These are phyloP conservation scores for Philhelius pedissequus DNA, from an alignment of 2,888 invertebrate genomes.

Conservation along the genomic window DNA sequence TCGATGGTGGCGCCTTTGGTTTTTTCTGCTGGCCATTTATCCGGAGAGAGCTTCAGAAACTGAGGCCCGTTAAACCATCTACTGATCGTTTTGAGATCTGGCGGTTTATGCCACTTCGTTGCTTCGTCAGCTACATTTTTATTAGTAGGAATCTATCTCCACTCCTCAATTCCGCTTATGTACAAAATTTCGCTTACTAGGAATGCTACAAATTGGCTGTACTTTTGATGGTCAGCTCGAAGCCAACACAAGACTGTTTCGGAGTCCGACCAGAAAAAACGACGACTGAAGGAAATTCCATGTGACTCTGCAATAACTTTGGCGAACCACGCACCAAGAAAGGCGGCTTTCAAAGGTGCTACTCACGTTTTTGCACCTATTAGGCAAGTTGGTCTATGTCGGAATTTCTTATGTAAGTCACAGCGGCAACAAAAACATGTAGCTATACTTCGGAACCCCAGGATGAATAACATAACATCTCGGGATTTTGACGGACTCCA, in stretches of 20 bases:
- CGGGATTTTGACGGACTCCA: conserved; percentile 63
- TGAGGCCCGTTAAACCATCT: background rate
- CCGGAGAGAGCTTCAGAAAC: background rate
- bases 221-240: too few species aligned
- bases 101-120: background rate
- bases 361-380: conserved; percentile 69
- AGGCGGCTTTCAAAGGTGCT: conserved; percentile 68
- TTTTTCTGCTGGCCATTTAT: background rate
- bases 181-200: too few species aligned
- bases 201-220: too few species aligned
- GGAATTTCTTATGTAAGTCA: conserved; percentile 63
- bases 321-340: conserved; percentile 43
- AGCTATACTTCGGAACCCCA: background rate
- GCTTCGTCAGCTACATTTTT: too few species aligned
- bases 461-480: too few species aligned
- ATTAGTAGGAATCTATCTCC: too few species aligned
- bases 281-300: conserved; percentile 25
- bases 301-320: conserved; percentile 6
- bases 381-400: conserved; percentile 19
- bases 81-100: background rate
- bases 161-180: too few species aligned
- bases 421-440: conserved; percentile 11
- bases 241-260: too few species aligned
- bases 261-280: too few species aligned
- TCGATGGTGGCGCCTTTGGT: background rate